Conservation (phyloP, 2,113 vertebrate species). For the Tupaia tana region DNA sequence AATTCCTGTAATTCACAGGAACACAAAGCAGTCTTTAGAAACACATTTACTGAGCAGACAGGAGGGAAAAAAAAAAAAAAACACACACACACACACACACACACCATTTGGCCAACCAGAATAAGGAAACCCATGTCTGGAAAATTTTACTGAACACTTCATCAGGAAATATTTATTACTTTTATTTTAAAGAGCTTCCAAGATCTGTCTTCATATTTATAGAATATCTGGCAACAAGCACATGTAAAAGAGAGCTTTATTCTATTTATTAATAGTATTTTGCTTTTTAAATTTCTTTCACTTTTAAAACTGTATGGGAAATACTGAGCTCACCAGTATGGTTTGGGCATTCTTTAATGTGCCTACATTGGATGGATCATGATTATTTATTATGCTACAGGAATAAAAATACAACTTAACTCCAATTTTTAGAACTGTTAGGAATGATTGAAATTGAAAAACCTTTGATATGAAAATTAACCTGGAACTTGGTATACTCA, state of each 20-base stretch:
- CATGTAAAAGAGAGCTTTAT: background rate
- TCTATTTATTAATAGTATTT: slow-evolving; percentile 38
- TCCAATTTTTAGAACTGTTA: background rate
- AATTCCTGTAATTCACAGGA: slow-evolving; percentile 79
- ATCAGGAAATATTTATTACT: slow-evolving; percentile 38
- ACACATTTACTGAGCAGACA: background rate
- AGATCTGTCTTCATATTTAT: background rate
- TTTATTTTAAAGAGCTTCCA: slow-evolving; percentile 16
- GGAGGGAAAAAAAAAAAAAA: slow-evolving; percentile 49
- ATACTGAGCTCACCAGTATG: background rate
- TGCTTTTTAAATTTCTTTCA: slow-evolving; percentile 21
- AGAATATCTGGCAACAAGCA: slow-evolving; percentile 11
- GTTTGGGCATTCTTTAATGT: background rate
- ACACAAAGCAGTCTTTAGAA: slow-evolving; percentile 67
- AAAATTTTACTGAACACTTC: background rate
- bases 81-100: no score
- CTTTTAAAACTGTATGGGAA: background rate
- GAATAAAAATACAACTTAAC: background rate
- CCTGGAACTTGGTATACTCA: background rate
- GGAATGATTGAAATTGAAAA: background rate
- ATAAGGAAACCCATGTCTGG: slow-evolving; percentile 64
- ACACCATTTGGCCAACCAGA: slow-evolving; percentile 49
- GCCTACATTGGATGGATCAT: background rate
- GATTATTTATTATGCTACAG: background rate
- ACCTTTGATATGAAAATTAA: background rate